Conservation (phyloP, 2,797 vertebrate species). For the Intellagama lesueurii region DNA sequence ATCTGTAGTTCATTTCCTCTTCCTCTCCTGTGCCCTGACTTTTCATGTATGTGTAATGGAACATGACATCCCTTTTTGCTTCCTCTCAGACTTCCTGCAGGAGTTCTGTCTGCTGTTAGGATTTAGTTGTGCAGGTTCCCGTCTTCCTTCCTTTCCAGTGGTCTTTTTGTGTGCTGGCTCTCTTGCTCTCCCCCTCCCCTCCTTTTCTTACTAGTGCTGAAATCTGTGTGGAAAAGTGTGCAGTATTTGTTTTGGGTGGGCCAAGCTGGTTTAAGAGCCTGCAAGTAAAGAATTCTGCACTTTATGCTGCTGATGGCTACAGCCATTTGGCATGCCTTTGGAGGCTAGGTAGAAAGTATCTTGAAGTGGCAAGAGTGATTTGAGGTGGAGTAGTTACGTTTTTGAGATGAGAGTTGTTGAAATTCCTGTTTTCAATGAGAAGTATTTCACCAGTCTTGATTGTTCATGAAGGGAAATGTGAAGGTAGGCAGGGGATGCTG, state of each 20-base stretch:
- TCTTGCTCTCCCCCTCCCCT: conserved; percentile 32
- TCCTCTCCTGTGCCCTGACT: conserved; percentile 52
- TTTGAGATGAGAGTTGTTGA: conserved; percentile 53
- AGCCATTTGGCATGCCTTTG: conserved; percentile 44
- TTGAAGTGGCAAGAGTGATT: conserved; percentile 55
- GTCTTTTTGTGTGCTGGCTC: conserved; percentile 43
- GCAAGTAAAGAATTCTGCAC: conserved; percentile 47
- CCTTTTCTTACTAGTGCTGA: conserved; percentile 33
- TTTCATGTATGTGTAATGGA: conserved; percentile 37
- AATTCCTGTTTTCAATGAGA: conserved; percentile 53
- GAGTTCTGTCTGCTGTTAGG: conserved; percentile 20
- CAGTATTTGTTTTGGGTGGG: conserved; percentile 69
- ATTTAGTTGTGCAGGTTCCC: conserved; percentile 47
- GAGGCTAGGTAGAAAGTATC: conserved; percentile 38
- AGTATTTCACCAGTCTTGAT: conserved; percentile 24
- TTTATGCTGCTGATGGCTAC: conserved; percentile 50
- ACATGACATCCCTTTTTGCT: conserved; percentile 35
- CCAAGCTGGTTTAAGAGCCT: conserved; percentile 57
- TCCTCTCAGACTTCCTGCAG: conserved; percentile 60
- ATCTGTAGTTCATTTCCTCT: conserved; percentile 46
- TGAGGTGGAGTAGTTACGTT: conserved; percentile 55
- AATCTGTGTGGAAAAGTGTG: conserved; percentile 47
- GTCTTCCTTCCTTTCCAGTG: conserved; percentile 58
- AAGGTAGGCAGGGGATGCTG: not conserved
- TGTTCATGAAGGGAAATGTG: not conserved